These are phyloP conservation scores for Tiliqua scincoides DNA, from an alignment of 2,113 vertebrate species.

Conservation along the genomic window DNA sequence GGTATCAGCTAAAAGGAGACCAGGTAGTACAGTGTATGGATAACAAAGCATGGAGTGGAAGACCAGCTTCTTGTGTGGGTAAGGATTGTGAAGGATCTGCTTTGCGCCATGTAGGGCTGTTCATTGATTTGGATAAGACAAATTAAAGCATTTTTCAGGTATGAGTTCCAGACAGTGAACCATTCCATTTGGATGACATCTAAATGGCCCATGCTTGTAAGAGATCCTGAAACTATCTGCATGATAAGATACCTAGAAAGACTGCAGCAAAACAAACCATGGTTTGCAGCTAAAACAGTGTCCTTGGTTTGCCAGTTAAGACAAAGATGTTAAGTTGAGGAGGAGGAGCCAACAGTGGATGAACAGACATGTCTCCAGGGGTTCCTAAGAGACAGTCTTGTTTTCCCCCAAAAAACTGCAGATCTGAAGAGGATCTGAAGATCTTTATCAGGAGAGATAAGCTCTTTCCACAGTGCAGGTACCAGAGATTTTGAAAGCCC, in stretches of 20 bases:
- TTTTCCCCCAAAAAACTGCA: no score
- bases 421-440: no score
- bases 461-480: no score
- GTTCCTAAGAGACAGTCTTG: no score
- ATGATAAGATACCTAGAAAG: background rate
- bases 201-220: background rate
- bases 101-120: background rate
- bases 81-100: slow-evolving; percentile 66
- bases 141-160: background rate
- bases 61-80: slow-evolving; percentile 87
- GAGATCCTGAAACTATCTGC: no score
- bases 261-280: background rate
- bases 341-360: no score
- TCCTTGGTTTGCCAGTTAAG: background rate
- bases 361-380: no score
- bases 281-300: background rate
- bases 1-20: slow-evolving; percentile 90
- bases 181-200: background rate
- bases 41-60: slow-evolving; percentile 87
- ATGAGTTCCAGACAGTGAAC: background rate
- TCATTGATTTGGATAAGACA: background rate
- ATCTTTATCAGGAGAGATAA: no score
- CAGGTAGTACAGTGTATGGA: slow-evolving; percentile 86
- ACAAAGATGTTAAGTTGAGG: background rate
- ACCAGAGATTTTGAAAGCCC: no score